Evolutionary conservation across 2,888 invertebrate species (phyloP), one percentile per base, ranked within the genome.

Genomic region (Teleogryllus oceanicus): DNA sequence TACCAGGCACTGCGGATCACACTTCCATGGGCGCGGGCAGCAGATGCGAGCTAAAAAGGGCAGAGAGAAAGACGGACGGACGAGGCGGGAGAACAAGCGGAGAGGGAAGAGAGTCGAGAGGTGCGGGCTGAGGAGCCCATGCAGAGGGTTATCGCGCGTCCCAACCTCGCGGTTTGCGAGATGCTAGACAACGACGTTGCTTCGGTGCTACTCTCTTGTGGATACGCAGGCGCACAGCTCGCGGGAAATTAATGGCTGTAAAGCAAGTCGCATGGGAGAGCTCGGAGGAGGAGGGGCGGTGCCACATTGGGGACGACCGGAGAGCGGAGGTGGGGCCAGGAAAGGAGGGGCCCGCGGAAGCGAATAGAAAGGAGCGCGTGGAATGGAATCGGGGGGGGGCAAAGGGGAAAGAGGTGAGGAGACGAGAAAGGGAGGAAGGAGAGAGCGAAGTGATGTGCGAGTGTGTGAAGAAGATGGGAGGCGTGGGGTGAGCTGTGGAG

Each of bases 171-270:
- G 62, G 62, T 62, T 24, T 62, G 62, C 62, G 62, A 62, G 18
- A 62, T 62, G 62, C 62, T 18, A 62, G 62, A 62, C 12, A 62
- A 62, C 62, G 18, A 12, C 62, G 62, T 62, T 62, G 62, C 62
- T 18, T 62, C 18, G 18, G 16, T 16, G 18, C 62, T 62, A 62
- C 62, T 62, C 62, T 62, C 62, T 62, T 16, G 62, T 62, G 62
- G 62, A 62, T 16, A 62, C 13, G 62, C 62, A 62, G 10, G 4
- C 13, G 62, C 18, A 62, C 62, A 62, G 62, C 62, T 62, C 62
- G 62, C 62, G 62, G 62, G 62, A 62, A 62, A 62, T 62, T 62
- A 62, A 62, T 62, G 62, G 62, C 62, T 62, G 62, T 62, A 62
- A 62, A 62, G 62, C 62, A 62, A 62, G 62, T 62, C 62, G 18